Evolutionary conservation across 2,888 invertebrate genomes (phyloP).

Genomic region (Alloscopus bannaensis): DNA sequence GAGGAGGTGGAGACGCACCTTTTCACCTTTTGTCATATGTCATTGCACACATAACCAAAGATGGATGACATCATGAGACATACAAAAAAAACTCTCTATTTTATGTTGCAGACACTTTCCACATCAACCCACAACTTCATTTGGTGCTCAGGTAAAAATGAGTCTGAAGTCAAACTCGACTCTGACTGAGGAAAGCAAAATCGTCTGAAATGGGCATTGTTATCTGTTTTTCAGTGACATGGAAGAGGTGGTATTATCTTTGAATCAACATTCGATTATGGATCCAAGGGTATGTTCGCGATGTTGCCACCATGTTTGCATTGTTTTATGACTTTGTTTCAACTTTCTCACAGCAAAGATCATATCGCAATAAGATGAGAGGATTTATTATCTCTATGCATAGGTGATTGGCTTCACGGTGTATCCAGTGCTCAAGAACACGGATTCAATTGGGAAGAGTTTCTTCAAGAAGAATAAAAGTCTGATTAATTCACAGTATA

Average conservation of each 20-base stretch:
- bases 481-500: conserved; percentile 91
- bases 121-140: conserved; percentile 93
- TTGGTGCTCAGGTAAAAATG: too few species aligned
- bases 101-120: conserved; percentile 84
- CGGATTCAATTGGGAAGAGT: conserved; percentile 85
- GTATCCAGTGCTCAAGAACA: conserved; percentile 83
- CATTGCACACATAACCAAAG: too few species aligned
- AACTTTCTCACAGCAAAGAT: too few species aligned
- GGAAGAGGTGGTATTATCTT: conserved; percentile 88
- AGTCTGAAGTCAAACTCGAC: too few species aligned
- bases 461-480: conserved; percentile 92
- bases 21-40: too few species aligned
- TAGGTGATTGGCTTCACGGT: conserved; percentile 90
- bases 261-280: conserved; percentile 93
- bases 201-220: too few species aligned
- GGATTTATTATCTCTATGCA: conserved; percentile 46
- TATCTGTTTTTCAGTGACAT: too few species aligned
- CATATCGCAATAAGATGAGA: too few species aligned
- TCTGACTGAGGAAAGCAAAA: too few species aligned
- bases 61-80: not conserved
- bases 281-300: conserved; percentile 86
- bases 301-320: not conserved
- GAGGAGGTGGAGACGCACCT: too few species aligned
- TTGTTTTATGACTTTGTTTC: too few species aligned
- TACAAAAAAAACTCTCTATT: not conserved